Evolutionary conservation across 2,113 vertebrate species (phyloP).

Genomic region (Rallus limicola): DNA sequence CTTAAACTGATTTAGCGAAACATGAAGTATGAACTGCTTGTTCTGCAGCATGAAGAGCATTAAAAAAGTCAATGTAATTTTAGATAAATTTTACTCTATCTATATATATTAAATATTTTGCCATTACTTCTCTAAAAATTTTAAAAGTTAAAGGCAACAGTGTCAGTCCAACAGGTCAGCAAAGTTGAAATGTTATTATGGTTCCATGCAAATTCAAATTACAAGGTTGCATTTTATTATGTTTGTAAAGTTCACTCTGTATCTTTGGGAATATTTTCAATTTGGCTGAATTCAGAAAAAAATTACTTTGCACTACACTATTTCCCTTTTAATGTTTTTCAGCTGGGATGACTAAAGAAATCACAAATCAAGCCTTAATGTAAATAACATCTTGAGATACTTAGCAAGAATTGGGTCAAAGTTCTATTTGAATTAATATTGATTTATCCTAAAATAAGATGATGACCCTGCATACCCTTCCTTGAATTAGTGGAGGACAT

Average conservation of each 20-base stretch:
- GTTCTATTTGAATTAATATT: neutral
- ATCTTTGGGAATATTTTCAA: neutral
- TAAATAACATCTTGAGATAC: neutral
- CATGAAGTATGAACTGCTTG: neutral
- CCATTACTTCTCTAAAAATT: neutral
- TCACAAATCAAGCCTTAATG: slow-evolving; percentile 2
- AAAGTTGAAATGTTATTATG: neutral
- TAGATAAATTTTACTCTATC: neutral
- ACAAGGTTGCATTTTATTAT: neutral
- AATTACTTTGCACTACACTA: neutral
- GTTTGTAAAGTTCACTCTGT: neutral
- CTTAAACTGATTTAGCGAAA: neutral
- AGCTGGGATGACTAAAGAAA: neutral
- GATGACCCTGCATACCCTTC: neutral
- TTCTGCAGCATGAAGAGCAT: neutral
- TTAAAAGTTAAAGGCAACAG: neutral
- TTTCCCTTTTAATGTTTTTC: neutral
- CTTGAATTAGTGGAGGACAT: neutral
- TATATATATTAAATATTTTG: neutral
- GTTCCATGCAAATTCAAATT: neutral
- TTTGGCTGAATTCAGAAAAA: neutral
- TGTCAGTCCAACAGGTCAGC: neutral
- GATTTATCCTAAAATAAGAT: neutral
- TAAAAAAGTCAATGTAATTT: neutral
- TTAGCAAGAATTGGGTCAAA: slow-evolving; percentile 9